Evolutionary conservation across 2,113 vertebrate genomes (phyloP), one percentile per base, ranked within the genome.

Genomic region (Anthoscopus minutus): DNA sequence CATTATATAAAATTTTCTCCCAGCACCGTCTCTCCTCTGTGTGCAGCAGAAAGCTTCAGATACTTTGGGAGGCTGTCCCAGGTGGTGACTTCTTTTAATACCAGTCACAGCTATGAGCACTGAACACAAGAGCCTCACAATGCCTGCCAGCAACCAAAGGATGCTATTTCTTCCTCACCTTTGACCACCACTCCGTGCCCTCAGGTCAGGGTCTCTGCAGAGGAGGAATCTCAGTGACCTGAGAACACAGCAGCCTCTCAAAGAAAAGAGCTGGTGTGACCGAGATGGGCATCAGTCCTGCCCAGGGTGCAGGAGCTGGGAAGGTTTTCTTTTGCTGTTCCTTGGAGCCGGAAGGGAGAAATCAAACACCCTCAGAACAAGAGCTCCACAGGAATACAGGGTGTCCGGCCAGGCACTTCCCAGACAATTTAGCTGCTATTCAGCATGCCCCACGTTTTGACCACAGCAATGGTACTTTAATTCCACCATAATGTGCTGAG

Each of bases 261-360:
- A 53, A 93, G 66, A 2, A 57, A 40, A 72, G 72, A 64, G 51
- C 57, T 71, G 84, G 10, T 0, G 0, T 61, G 58, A 65, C 50
- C 0, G 0, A 70, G 73, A 20, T 9, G 7, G 73, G 4, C 27
- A n/a, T 15, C 28, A 45, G 31, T 28, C 61, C 51, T 54, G 66
- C 61, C 50, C 28, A 2, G 1, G 71, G 69, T 0, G 2, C 2
- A 1, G 33, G 19, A 7, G 0, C 45, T 66, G 61, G 42, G 51
- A 74, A 58, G 47, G 1, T 85, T 82, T 83, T 67, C 48, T n/a
- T 91, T 40, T 71, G 23, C 38, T 71, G 76, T 45, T 80, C 42
- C 61, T 57, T 3, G 1, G 51, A 61, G 20, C 28, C 6, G 2
- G 20, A 74, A 88, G 80, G 70, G 8, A 60, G 33, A 81, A 48